Evolutionary conservation across 2,888 invertebrate species (phyloP).

Genomic region (Megalurothrips usitatus): DNA sequence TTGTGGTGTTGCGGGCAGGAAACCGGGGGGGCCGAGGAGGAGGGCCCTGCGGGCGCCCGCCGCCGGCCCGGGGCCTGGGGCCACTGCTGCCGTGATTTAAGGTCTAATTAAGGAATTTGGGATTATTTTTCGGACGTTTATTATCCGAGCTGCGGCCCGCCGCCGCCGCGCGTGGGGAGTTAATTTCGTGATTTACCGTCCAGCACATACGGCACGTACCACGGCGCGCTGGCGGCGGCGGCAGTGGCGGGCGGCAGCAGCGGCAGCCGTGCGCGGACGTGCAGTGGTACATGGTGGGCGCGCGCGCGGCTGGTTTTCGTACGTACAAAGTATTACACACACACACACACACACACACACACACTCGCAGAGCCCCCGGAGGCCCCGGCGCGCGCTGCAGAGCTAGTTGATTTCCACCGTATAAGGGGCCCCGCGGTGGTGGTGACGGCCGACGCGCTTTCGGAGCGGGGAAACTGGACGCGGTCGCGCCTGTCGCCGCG

Average conservation of each 20-base stretch:
- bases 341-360: too few relatives aligned
- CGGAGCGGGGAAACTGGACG: not conserved
- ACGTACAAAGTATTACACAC: too few relatives aligned
- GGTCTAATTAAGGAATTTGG: constrained; percentile 25
- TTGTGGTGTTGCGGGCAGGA: constrained; percentile 30
- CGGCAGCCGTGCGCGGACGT: too few relatives aligned
- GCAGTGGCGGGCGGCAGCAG: not conserved
- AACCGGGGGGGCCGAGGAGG: constrained; percentile 25
- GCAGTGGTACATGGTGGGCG: too few relatives aligned
- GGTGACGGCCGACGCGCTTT: too few relatives aligned
- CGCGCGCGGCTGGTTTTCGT: too few relatives aligned
- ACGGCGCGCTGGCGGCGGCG: not conserved
- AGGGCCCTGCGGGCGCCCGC: not conserved
- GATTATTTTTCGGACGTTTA: constrained; percentile 25
- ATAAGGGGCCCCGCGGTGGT: too few relatives aligned
- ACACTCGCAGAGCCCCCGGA: too few relatives aligned
- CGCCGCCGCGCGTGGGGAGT: not conserved
- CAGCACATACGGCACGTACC: not conserved
- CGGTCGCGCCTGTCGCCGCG: not conserved
- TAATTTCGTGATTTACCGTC: constrained; percentile 20
- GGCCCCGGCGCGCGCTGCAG: too few relatives aligned
- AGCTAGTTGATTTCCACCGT: not conserved
- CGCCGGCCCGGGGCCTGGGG: too few relatives aligned
- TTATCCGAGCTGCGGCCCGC: not conserved
- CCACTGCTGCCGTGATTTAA: not conserved